Base-by-base conservation (phyloP, 2,113 vertebrate genomes). In the Odocoileus virginianus region DNA sequence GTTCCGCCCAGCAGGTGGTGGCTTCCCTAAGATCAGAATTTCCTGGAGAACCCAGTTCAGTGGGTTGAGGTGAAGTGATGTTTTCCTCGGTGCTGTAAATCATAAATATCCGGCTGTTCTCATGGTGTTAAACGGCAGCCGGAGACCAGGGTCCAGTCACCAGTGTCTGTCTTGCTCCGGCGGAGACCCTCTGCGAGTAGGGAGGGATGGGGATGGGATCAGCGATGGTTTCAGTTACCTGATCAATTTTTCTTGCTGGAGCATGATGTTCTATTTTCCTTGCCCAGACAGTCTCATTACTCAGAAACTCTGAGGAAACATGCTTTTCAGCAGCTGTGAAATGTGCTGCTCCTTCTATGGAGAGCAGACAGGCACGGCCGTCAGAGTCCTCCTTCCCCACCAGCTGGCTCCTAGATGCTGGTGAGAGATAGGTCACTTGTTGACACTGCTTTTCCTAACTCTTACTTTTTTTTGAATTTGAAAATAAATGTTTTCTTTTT, bases 201-300 rank as follows among this genome's bases (percentile, higher is more conserved):
- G 19, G 47, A 30, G 25, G 61, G 36, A 21, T 1, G 5, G 17
- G 16, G 36, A 15, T 1, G 5, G 17, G 16, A 27, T 23, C 47
- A 33, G 57, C 1, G 3, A 9, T 54, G 47, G 57, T 27, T 84
- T 17, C n/a, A 30, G 50, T 55, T 54, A 25, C 89, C 95, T 87
- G 94, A 87, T 95, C 91, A 47, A 3, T 91, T 91, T 82, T 92
- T 96, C 83, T 97, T 64, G 82, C 83, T 67, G n/a, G 33, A 93
- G 40, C 36, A 23, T 58, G 47, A 83, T 93, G 82, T 67, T 94
- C 96, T 95, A 27, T 96, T 98, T 96, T 94, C 78, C 92, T 93
- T 89, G 85, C 21, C 50, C 82, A 74, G 94, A 95, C 91, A 96
- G n/a, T 83, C 89, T 98, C 94, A 97, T 97, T 94, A 91, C 91